Base-by-base conservation (phyloP, 1,140 invertebrate species). In the Sycobia sp. region DNA sequence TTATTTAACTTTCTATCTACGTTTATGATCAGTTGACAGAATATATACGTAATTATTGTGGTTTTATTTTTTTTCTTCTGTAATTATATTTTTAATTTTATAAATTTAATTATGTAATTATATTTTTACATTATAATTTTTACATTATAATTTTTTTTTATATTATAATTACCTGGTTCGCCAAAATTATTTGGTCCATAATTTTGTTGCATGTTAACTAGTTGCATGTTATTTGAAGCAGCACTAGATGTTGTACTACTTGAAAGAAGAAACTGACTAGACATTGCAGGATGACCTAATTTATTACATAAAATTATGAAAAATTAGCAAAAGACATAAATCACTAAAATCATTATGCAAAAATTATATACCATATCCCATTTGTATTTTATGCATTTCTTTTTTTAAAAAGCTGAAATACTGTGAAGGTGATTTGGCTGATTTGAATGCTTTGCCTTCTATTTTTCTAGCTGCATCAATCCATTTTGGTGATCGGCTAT, bases 301-400 rank as follows among this genome's bases (percentile, higher is more conserved):
- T 14, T 32, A n/a, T n/a, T n/a, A n/a, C n/a, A 43, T 43, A 10
- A n/a, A 11, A 39, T 39, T 10, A 4, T 39, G 14, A 4, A 9
- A 39, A 10, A 22, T 20, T 8, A 20, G 38, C 11, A 44, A 29
- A 49, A 22, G 9, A 32, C 32, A 9, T 29, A 36, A 55, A 39
- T 39, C 32, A 16, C 14, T 25, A 25, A 50, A 29, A 32, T 18
- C 8, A 32, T 44, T 36, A n/a, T 38, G 10, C 3, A 18, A 39
- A 5, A 38, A 49, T 25, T 20, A 29, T 18, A 34, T 50, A 63
- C 61, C 61, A 16, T 63, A 63, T 63, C 54, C 62, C 54, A 50
- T 51, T 27, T 64, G 46, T 57, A 64, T 57, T 64, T 64, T 64
- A 44, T 64, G 46, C 57, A 64, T 58, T 64, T 64, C 62, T 39